Evolutionary conservation across 2,888 invertebrate species (phyloP).

Genomic region (Hirtodrosophila duncani): DNA sequence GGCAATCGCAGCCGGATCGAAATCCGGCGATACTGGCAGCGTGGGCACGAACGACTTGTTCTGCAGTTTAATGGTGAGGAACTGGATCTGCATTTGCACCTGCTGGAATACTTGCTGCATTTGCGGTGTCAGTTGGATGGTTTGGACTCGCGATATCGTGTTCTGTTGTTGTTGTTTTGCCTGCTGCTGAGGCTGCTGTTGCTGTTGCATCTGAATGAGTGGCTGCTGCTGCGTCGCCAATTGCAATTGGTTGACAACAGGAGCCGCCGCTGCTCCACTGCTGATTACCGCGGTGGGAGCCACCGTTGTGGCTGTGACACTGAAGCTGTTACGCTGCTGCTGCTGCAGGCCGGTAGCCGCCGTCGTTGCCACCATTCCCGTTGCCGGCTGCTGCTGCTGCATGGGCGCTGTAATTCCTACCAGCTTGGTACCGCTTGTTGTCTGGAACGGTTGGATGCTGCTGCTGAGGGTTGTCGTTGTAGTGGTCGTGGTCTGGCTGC

Average conservation of each 20-base stretch:
- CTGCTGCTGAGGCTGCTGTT: conserved; percentile 40
- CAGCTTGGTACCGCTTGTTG: conserved; percentile 75
- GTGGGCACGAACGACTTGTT: conserved; percentile 76
- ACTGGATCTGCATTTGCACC: conserved; percentile 85
- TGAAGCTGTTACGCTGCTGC: conserved; percentile 34
- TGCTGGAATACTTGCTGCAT: conserved; percentile 84
- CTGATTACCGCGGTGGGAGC: conserved; percentile 26
- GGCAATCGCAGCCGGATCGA: conserved; percentile 75
- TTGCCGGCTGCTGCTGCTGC: conserved; percentile 73
- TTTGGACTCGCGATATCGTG: conserved; percentile 82
- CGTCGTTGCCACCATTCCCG: conserved; percentile 13
- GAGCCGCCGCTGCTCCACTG: conserved; percentile 39
- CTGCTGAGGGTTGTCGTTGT: conserved; percentile 67
- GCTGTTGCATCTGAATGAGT: conserved; percentile 42
- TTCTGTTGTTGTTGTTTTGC: conserved; percentile 63
- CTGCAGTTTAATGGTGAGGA: conserved; percentile 80
- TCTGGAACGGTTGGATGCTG: conserved; percentile 76
- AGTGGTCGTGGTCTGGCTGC: conserved; percentile 52
- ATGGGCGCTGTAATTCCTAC: conserved; percentile 78
- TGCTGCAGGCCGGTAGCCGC: conserved; percentile 31
- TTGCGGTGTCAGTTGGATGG: conserved; percentile 86
- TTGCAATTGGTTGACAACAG: conserved; percentile 41
- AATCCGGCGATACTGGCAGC: conserved; percentile 75
- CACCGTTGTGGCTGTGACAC: conserved; percentile 23
- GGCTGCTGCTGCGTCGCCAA: conserved; percentile 14